Evolutionary conservation across 2,113 vertebrate species (phyloP), one percentile per base, ranked within the genome.

Genomic region (Alosa alosa): DNA sequence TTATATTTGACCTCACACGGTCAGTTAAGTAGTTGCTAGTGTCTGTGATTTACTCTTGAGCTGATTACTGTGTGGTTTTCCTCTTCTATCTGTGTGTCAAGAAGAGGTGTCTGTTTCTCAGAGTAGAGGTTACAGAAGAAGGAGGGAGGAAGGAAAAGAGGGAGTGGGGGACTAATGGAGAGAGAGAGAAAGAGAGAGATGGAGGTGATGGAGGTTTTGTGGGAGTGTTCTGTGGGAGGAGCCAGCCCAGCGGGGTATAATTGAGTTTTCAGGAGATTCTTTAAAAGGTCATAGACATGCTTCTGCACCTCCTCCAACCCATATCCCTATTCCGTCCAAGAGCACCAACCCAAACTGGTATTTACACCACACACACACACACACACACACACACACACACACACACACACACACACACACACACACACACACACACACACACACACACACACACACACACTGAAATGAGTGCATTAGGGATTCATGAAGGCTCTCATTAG

Each of bases 401-500:
- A 84, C 13, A 93, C 93, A 91, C 46, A 39, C 78, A 17, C 36
- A 82, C 83, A 83, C 87, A 88, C 88, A 82, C 90, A 88, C 89
- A 90, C 90, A 89, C 84, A 55, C 49, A 6, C 1, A 22, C 81
- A 9, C 85, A 83, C 83, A 83, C 36, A 47, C 84, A 44, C 44
- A 18, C 49, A 47, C 78, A 4, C 75, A 41, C 22, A 52, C 89
- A 52, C 88, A 90, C 90, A 90, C 90, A 90, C 85, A 82, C 83
- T 82, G 88, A 88, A 90, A 92, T 93, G 93, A 91, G 93, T 90
- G 91, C 94, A 95, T 94, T 95, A 95, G 93, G 90, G 93, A 94
- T 94, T 94, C 93, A 94, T 93, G 93, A 93, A 94, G 92, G 89
- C 93, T 92, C 95, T 95, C 93, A 94, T 95, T 95, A 95, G 92